These are phyloP conservation scores for Genyomyrus donnyi DNA, from an alignment of 2,113 vertebrate species.

Conservation along the genomic window DNA sequence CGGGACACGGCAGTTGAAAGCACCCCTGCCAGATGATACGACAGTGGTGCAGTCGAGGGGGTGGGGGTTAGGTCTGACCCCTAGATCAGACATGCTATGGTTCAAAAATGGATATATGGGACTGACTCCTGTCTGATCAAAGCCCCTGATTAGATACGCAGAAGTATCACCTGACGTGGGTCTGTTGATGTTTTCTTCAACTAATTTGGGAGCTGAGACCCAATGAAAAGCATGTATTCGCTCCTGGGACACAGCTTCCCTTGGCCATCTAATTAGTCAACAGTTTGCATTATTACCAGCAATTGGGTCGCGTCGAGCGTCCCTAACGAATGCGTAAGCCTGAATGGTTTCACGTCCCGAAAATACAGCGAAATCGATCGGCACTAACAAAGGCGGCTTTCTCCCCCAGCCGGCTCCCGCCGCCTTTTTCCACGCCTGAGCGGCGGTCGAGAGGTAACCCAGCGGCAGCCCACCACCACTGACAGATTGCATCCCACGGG, in stretches of 20 bases:
- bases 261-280: neutral
- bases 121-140: neutral
- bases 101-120: neutral
- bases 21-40: neutral
- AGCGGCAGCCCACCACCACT: constrained; percentile 31
- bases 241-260: neutral
- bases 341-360: neutral
- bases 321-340: neutral
- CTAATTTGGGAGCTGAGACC: neutral
- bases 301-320: neutral
- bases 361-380: neutral
- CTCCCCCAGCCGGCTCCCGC: constrained; percentile 18
- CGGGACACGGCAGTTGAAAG: neutral
- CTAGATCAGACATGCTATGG: neutral
- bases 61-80: neutral
- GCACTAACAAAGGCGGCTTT: neutral
- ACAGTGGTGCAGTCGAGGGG: neutral
- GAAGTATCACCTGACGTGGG: neutral
- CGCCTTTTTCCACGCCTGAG: constrained; percentile 35
- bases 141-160: neutral
- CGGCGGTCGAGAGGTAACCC: constrained; percentile 38
- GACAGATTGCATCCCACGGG: constrained; percentile 49
- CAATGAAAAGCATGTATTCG: neutral
- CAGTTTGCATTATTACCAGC: neutral
- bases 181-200: neutral